phyloP scores from a whole-genome alignment of 1,140 invertebrate genomes.

The Drosophila simulans region DNA sequence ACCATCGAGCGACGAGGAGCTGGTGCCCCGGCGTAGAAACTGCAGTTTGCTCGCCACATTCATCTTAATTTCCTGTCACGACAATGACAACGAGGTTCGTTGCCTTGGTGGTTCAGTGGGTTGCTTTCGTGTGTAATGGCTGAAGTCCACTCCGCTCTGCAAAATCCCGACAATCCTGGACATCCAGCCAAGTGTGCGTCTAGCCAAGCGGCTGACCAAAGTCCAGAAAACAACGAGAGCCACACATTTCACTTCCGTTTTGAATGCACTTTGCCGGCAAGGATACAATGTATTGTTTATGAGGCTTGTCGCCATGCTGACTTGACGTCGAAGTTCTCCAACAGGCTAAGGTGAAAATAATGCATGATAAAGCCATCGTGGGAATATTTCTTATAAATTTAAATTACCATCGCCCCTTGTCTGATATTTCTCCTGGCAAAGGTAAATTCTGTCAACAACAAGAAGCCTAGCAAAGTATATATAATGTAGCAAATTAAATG shows the following conservation, averaged over 20 bases:
- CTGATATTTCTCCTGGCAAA: too few relatives aligned
- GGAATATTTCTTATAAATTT: background rate
- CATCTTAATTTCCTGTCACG: conserved; percentile 83
- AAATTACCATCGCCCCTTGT: background rate
- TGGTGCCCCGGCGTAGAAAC: conserved; percentile 43
- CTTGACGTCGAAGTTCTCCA: conserved; percentile 1
- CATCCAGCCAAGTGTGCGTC: conserved; percentile 54
- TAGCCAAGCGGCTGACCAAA: conserved; percentile 42
- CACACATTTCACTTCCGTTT: conserved; percentile 46
- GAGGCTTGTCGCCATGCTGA: conserved; percentile 8
- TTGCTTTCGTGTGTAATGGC: conserved; percentile 9
- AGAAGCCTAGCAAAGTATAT: too few relatives aligned
- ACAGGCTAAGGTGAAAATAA: background rate
- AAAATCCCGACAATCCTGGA: conserved; percentile 22
- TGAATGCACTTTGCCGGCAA: conserved; percentile 15
- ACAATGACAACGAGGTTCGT: conserved; percentile 77
- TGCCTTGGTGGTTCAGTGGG: conserved; percentile 31
- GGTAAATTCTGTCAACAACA: background rate
- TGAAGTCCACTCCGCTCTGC: background rate
- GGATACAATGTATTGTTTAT: conserved; percentile 35
- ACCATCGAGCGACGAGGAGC: conserved; percentile 8
- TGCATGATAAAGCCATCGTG: conserved; percentile 1
- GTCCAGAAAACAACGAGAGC: conserved; percentile 47
- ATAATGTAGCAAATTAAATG: too few relatives aligned
- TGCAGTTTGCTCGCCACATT: conserved; percentile 81